Evolutionary conservation across 1,140 invertebrate genomes (phyloP).

Genomic region (Vanessa tameamea): DNA sequence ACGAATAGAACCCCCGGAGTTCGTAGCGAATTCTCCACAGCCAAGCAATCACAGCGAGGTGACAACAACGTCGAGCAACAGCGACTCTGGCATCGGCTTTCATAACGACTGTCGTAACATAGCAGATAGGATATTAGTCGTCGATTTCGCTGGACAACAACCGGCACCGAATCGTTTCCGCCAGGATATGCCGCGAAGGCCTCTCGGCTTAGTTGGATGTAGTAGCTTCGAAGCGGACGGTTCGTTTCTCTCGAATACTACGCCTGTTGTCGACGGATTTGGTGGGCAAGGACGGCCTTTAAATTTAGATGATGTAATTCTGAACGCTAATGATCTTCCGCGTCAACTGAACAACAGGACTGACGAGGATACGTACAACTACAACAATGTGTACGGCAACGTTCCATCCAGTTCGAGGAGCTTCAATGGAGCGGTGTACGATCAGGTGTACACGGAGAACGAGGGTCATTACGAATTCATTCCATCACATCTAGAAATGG

Average conservation of each 20-base stretch:
- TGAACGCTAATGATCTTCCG: slow-evolving; percentile 60
- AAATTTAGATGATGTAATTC: slow-evolving; percentile 71
- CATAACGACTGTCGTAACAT: slow-evolving; percentile 91
- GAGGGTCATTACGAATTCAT: slow-evolving; percentile 77
- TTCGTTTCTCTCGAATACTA: slow-evolving; percentile 76
- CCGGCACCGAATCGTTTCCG: slow-evolving; percentile 68
- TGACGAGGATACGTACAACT: slow-evolving; percentile 69
- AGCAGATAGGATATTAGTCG: slow-evolving; percentile 89
- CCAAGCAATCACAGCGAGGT: slow-evolving; percentile 90
- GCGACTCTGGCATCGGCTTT: slow-evolving; percentile 96
- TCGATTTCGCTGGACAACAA: slow-evolving; percentile 85
- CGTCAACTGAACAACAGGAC: slow-evolving; percentile 53
- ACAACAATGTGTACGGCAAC: slow-evolving; percentile 66
- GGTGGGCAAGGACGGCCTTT: slow-evolving; percentile 73
- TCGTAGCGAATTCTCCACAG: slow-evolving; percentile 88
- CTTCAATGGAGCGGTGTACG: slow-evolving; percentile 65
- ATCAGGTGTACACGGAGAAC: slow-evolving; percentile 74
- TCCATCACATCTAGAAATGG: slow-evolving; percentile 59
- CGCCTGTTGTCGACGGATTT: slow-evolving; percentile 78
- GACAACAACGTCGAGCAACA: slow-evolving; percentile 94
- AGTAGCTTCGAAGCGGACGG: slow-evolving; percentile 72
- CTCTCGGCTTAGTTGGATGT: slow-evolving; percentile 70
- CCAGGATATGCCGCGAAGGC: slow-evolving; percentile 65
- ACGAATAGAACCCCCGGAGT: slow-evolving; percentile 62
- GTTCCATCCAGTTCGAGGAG: slow-evolving; percentile 57